A percentile compares a stretch with the other conserved stretches of the same genome.
Evolutionary conservation across 2,113 vertebrate genomes (phyloP).

Genomic region (Rhinogobius similis): DNA sequence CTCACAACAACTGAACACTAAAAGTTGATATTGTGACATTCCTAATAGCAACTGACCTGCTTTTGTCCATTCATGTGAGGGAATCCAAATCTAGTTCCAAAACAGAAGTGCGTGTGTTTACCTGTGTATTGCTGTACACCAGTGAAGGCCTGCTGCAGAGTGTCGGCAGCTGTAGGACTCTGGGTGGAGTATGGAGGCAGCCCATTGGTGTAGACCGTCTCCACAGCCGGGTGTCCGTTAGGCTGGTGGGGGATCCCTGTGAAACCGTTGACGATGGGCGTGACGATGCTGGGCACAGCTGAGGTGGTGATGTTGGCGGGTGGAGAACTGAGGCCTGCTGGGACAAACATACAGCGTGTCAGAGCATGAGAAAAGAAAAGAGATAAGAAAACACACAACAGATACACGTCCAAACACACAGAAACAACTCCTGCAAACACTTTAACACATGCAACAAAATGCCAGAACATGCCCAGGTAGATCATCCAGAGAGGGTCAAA

Average conservation of each 20-base stretch:
- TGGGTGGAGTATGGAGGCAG: conserved; percentile 95
- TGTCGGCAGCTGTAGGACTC: conserved; percentile 92
- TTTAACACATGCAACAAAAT: background rate
- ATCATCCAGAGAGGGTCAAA: background rate
- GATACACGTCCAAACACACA: background rate
- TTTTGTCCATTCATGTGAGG: background rate
- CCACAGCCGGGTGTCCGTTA: conserved; percentile 90
- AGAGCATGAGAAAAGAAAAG: background rate
- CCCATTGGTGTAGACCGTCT: conserved; percentile 93
- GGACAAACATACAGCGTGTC: conserved; percentile 14
- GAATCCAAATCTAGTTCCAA: background rate
- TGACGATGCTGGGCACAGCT: conserved; percentile 88
- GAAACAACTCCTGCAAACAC: background rate
- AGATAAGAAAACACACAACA: background rate
- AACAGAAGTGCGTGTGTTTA: conserved; percentile 38
- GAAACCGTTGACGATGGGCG: conserved; percentile 92
- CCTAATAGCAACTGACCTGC: background rate
- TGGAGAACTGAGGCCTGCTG: conserved; percentile 91
- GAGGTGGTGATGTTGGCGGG: conserved; percentile 90
- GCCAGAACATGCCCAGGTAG: background rate
- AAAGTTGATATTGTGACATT: too few species aligned
- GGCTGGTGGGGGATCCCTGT: conserved; percentile 92
- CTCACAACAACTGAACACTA: too few species aligned
- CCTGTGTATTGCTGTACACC: conserved; percentile 99
- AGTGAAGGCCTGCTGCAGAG: conserved; percentile 93